A percentile compares a stretch with the other conserved stretches of the same genome.
These are phyloP conservation scores for Camptogramma bilineatum DNA, from an alignment of 2,888 invertebrate genomes.

Conservation along the genomic window DNA sequence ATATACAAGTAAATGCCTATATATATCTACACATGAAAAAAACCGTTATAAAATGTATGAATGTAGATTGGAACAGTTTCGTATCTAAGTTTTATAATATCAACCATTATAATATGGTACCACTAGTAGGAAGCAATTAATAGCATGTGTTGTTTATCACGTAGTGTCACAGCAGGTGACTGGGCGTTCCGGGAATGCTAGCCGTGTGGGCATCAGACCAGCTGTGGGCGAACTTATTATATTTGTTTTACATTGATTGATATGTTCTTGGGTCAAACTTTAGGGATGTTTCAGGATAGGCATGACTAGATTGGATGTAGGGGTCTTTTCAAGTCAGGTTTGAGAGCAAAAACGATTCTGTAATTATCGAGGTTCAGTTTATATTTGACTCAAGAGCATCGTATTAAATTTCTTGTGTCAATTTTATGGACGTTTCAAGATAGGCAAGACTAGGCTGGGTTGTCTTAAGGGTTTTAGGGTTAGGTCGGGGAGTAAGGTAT, in stretches of 20 bases:
- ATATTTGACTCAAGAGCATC: no score
- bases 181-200: slow-evolving; percentile 62
- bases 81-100: neutral
- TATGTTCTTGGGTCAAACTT: neutral
- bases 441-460: no score
- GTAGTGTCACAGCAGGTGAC: slow-evolving; percentile 77
- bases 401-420: no score
- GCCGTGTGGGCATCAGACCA: slow-evolving; percentile 4
- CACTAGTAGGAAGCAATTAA: slow-evolving; percentile 78
- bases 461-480: no score
- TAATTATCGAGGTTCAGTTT: no score
- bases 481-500: no score
- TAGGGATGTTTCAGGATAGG: neutral
- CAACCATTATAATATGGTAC: slow-evolving; percentile 43
- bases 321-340: no score
- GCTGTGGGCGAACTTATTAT: neutral
- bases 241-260: neutral
- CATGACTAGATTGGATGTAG: no score
- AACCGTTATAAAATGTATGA: neutral
- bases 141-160: slow-evolving; percentile 79
- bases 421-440: no score
- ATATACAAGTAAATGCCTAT: no score
- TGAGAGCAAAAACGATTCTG: no score
- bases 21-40: no score
- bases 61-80: neutral